Evolutionary conservation across 2,888 invertebrate genomes (phyloP).

Genomic region (Dynastes hyllus): DNA sequence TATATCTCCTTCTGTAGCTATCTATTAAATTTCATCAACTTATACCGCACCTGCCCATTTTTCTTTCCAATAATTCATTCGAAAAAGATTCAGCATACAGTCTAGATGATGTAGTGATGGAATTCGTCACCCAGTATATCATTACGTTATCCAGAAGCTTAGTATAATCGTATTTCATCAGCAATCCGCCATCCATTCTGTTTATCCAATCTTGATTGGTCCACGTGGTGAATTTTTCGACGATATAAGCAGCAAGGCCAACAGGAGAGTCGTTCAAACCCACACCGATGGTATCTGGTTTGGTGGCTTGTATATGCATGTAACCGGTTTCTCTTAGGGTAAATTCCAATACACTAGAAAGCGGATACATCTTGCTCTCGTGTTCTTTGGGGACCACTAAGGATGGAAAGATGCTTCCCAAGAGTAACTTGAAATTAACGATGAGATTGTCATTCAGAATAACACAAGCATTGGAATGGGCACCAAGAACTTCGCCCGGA

Average conservation of each 20-base stretch:
- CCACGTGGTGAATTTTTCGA: conserved; percentile 89
- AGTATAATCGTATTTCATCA: conserved; percentile 79
- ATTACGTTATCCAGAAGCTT: conserved; percentile 84
- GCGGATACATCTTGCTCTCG: conserved; percentile 73
- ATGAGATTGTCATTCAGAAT: conserved; percentile 60
- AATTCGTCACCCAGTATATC: conserved; percentile 85
- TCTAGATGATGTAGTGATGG: conserved; percentile 82
- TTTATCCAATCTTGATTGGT: conserved; percentile 72
- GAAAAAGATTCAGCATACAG: conserved; percentile 79
- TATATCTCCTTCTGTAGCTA: background rate
- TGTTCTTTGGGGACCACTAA: conserved; percentile 74
- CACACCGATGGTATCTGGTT: conserved; percentile 88
- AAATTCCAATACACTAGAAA: conserved; percentile 70
- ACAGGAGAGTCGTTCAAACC: conserved; percentile 83
- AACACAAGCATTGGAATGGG: conserved; percentile 74
- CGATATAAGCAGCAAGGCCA: conserved; percentile 87
- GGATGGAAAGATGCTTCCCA: conserved; percentile 75
- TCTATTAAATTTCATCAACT: no score
- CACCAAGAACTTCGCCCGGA: conserved; percentile 75
- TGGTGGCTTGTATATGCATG: conserved; percentile 88
- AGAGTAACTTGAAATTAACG: conserved; percentile 70
- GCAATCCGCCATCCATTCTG: conserved; percentile 78
- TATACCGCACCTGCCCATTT: conserved; percentile 65
- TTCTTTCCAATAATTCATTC: conserved; percentile 57
- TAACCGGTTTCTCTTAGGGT: conserved; percentile 75